Conservation (phyloP, 2,113 vertebrate species). For the Arvicanthis niloticus region DNA sequence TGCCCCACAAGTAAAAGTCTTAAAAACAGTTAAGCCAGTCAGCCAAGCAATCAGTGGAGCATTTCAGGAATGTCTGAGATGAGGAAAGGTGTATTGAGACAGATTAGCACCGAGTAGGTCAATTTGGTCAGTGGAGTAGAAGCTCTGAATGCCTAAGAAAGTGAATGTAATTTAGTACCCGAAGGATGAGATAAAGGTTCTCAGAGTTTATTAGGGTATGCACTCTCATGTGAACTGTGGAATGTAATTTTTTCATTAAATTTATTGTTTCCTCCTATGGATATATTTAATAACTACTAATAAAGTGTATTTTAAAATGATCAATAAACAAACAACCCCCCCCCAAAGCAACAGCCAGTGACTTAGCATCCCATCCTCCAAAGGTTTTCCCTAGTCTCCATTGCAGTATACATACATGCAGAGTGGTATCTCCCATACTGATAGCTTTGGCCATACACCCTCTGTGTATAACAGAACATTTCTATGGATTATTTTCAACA, state of each 20-base stretch:
- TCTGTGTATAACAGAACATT: neutral
- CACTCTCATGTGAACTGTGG: neutral
- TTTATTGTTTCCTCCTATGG: neutral
- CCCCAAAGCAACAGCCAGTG: neutral
- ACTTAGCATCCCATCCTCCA: neutral
- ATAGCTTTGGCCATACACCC: neutral
- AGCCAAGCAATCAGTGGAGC: too few species aligned
- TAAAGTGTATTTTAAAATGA: constrained; percentile 10
- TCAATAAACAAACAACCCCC: neutral
- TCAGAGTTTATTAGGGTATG: neutral
- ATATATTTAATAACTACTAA: neutral
- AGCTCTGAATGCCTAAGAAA: neutral
- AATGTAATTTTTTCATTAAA: neutral
- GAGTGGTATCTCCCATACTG: neutral
- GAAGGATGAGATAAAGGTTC: neutral
- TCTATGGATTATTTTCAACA: neutral
- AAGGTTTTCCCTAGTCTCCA: neutral
- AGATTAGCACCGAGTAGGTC: neutral
- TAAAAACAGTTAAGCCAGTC: neutral
- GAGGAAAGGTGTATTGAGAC: neutral
- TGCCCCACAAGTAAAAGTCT: neutral
- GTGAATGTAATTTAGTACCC: neutral
- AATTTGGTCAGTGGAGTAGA: neutral
- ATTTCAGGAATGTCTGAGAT: neutral
- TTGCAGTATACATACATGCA: neutral